Conservation (phyloP, 2,797 vertebrate species). For the Hybognathus amarus region DNA sequence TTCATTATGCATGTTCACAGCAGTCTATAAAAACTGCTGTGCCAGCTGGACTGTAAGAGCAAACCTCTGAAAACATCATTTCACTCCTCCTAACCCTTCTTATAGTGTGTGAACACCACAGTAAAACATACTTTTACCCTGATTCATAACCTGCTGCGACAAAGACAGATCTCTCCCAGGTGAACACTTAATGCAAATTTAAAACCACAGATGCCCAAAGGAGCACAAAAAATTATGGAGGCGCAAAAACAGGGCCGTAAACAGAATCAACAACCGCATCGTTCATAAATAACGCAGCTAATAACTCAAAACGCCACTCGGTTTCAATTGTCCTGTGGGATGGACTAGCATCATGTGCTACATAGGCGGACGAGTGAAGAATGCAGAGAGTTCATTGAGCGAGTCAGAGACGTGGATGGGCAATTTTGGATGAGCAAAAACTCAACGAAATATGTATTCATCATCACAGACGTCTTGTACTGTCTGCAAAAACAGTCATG, state of each 20-base stretch:
- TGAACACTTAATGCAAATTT: slow-evolving; percentile 43
- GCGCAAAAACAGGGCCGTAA: slow-evolving; percentile 24
- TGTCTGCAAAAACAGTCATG: background rate
- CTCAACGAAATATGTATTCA: background rate
- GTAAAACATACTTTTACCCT: slow-evolving; percentile 13
- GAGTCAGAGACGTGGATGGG: background rate
- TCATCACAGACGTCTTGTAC: background rate
- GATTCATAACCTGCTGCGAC: slow-evolving; percentile 10
- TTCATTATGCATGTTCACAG: slow-evolving; percentile 7
- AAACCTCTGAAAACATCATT: background rate
- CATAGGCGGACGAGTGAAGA: background rate
- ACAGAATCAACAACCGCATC: slow-evolving; percentile 26
- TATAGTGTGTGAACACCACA: background rate
- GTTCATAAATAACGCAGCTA: slow-evolving; percentile 29
- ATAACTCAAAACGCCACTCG: slow-evolving; percentile 38
- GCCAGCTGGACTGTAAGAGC: background rate
- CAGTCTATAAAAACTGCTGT: slow-evolving; percentile 27
- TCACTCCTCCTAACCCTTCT: slow-evolving; percentile 22
- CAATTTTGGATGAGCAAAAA: too few relatives aligned
- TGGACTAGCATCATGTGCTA: background rate
- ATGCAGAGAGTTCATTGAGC: background rate
- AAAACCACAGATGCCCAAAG: slow-evolving; percentile 36
- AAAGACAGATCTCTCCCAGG: slow-evolving; percentile 40
- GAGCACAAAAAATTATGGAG: slow-evolving; percentile 24
- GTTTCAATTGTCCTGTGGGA: slow-evolving; percentile 25